Percentiles rank a stretch among this genome's conserved stretches.
phyloP scores from a whole-genome alignment of 1,140 invertebrate species.

The Drosophila subobscura region DNA sequence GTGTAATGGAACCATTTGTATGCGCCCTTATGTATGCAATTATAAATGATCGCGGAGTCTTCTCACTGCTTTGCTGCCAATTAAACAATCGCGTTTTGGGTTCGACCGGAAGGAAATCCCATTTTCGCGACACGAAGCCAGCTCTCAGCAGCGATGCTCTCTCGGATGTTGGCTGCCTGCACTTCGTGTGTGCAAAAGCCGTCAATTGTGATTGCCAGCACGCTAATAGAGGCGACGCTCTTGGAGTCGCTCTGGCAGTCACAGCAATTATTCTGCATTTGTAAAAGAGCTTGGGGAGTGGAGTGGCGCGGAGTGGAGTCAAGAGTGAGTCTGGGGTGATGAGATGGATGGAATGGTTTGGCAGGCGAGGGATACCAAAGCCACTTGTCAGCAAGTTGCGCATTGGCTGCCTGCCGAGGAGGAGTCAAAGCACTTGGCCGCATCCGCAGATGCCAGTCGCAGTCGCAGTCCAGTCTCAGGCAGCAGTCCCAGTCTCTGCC shows the following conservation, averaged over 20 bases:
- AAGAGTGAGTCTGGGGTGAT: conserved; percentile 20
- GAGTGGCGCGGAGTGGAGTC: conserved; percentile 4
- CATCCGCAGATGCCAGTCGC: conserved; percentile 58
- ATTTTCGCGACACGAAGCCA: conserved; percentile 51
- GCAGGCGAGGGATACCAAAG: conserved; percentile 57
- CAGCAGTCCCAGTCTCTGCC: conserved; percentile 13
- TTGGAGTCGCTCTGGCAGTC: conserved; percentile 41
- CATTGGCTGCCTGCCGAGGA: conserved; percentile 45
- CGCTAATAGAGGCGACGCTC: conserved; percentile 63
- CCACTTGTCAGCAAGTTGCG: conserved; percentile 77
- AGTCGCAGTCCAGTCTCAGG: background rate
- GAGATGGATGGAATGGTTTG: conserved; percentile 36
- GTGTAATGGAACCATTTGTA: background rate
- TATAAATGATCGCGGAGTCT: conserved; percentile 8
- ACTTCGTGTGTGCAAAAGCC: conserved; percentile 65
- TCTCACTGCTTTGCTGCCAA: conserved; percentile 18
- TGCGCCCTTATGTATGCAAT: conserved; percentile 61
- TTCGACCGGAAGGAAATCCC: conserved; percentile 66
- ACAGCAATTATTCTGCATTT: conserved; percentile 69
- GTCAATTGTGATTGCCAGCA: conserved; percentile 73
- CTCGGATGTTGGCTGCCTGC: conserved; percentile 56
- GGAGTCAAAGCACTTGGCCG: conserved; percentile 78
- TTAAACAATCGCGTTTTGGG: conserved; percentile 34
- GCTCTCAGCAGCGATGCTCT: conserved; percentile 45
- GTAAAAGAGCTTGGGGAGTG: background rate